Evolutionary conservation across 2,888 invertebrate genomes (phyloP), one percentile per base, ranked within the genome.

Genomic region (Rhyacophila evoluta): DNA sequence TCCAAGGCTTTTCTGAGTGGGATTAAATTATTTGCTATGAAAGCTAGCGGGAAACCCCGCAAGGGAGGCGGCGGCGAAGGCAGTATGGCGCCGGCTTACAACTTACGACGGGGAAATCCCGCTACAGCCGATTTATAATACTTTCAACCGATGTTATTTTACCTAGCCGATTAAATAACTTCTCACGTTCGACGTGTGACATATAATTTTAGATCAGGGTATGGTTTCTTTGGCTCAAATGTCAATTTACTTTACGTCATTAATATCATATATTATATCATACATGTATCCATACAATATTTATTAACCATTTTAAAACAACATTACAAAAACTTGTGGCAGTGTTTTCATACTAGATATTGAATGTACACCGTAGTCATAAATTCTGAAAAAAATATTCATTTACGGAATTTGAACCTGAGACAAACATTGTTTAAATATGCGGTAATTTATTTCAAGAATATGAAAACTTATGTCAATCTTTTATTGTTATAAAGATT

Each of bases 21-120:
- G 67, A 74, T 74, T 74, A 41, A 74, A 74, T 74, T 41, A 41
- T 73, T 73, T 39, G 39, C 41, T 39, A 39, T 12, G 41, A 74
- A 74, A 67, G 39, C 74, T 67, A 25, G 67, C 15, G 41, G 28
- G 74, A 74, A 74, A 25, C 74, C 74, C 36, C 25, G 67, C 25
- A 74, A 39, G 41, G 29, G 55, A 55, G 55, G 55, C 55, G 8
- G 55, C 55, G 25, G 25, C 55, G 55, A 19, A 25, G 25, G 55
- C 55, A 55, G 41, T 6, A 41, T 41, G 12, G 39, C 39, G 12
- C 39, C 55, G 55, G 10, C 25, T 25, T 25, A 19, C 55, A 25
- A 55, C 55, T 55, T 55, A 55, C 55, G 19, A 8, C 55, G 55
- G 19, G 55, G 55, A 19, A 55, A 25, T 55, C 55, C 55, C 55